Base-by-base conservation (phyloP, 64 coral and sea anemone species). In the Porites lutea region DNA sequence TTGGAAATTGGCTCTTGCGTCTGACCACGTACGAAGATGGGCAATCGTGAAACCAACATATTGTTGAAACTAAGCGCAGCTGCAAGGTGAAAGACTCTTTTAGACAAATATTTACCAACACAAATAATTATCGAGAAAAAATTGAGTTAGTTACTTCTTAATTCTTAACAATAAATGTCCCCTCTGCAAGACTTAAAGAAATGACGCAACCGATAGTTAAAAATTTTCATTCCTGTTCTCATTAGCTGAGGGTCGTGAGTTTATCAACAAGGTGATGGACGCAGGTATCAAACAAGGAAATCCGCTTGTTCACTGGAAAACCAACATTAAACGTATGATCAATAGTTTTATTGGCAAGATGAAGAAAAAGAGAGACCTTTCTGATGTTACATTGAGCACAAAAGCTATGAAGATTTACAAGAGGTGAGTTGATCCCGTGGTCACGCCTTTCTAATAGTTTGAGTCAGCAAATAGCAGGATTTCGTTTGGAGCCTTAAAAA, bases 341-440 rank as follows among this genome's bases (percentile, higher is more conserved):
- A 92, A 97, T 46, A 78, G 82, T 48, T 97, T 93, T 16, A 65
- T 97, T 44, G 92, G 88, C 4, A 92, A 96, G 47, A 71, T 77
- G 27, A 96, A 71, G 43, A 88, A 93, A 87, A 94, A 87, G 84
- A 93, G 89, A 80, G 92, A 94, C 21, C 52, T 91, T 15, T 78
- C 71, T 14, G 95, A 97, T 51, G 59, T 97, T 37, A 97, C 95
- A 6, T 59, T 97, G 1, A 91, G 95, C 27, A 97, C 92, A 4
- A 93, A 90, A 78, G 95, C 95, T 48, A 65, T 97, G 80, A 97
- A 83, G 75, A 97, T 97, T 83, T 94, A 94, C 77, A 97, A 97
- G 63, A 86, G 48, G 91, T 92, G 3, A 78, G 71, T 3, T 15
- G 7, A 52, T 5, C 14, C 14, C 10, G 18, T 52, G 2, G 4